Conservation (phyloP, 2,113 vertebrate genomes). For the Hydrolagus affinis region DNA sequence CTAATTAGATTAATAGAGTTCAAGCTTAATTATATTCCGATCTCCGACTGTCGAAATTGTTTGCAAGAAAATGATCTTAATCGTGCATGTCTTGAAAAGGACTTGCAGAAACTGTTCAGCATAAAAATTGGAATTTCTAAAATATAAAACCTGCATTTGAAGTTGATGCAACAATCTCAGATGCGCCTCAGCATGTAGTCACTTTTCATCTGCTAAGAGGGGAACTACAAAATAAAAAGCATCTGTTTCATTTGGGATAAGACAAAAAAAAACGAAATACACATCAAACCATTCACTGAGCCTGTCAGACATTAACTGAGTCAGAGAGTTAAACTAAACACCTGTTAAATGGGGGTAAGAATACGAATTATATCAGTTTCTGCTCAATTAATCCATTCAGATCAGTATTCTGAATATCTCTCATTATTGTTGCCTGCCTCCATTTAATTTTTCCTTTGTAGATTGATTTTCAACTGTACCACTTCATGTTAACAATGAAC, state of each 20-base stretch:
- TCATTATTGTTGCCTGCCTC: slow-evolving; percentile 2
- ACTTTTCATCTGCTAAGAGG: not conserved
- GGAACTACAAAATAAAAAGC: not conserved
- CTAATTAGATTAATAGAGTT: too few species aligned
- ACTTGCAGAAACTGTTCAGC: too few species aligned
- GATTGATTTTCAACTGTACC: not conserved
- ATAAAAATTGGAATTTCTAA: not conserved
- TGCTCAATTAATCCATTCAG: slow-evolving; percentile 3
- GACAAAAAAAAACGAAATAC: not conserved
- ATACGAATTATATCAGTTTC: slow-evolving; percentile 22
- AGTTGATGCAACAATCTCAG: not conserved
- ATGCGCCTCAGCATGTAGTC: not conserved
- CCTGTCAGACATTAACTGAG: not conserved
- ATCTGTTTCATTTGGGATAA: not conserved
- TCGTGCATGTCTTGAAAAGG: too few species aligned
- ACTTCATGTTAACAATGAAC: not conserved
- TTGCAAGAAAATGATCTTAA: too few species aligned
- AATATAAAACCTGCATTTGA: not conserved
- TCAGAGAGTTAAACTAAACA: not conserved
- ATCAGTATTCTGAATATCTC: not conserved
- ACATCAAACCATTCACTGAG: not conserved
- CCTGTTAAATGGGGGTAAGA: slow-evolving; percentile 2
- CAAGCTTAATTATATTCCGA: too few species aligned
- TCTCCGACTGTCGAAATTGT: too few species aligned
- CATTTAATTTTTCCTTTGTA: not conserved